Base-by-base conservation (phyloP, 2,113 vertebrate genomes). In the Spea multiplicata region DNA sequence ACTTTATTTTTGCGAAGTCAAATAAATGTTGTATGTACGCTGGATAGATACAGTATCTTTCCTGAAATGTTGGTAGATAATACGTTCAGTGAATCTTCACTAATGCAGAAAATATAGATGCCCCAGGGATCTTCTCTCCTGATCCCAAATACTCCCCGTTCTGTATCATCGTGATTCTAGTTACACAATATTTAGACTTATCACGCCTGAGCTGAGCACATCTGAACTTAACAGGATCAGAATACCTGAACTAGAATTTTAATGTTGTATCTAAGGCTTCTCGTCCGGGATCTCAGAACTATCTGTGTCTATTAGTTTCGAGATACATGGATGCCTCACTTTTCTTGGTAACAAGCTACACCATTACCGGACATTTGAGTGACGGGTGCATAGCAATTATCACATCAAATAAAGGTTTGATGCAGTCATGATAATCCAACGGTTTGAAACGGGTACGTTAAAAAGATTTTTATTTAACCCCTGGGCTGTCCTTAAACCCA, bases 31-130 rank as follows among this genome's bases (percentile, higher is more conserved):
- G 47, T 14, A 55, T 66, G 62, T 73, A 72, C 45, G 13, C 50
- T n/a, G 77, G 44, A 71, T 66, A 66, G 47, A n/a, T 64, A 44
- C 44, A 48, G 62, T 57, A 80, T 67, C 50, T 73, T 48, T 50
- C 16, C 13, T 80, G 77, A 80, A 67, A 80, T 66, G 77, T 80
- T 73, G 71, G 77, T 80, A 57, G 77, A 80, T 80, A 80, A 80
- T 80, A 80, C 61, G 77, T 52, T 80, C 77, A 80, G 44, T 80
- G 77, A 80, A 55, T 80, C 71, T 73, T 80, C 77, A 80, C 77
- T 80, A 80, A 80, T 80, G 71, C 71, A 80, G 71, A 80, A 73
- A 71, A 80, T 80, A 17, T 80, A 65, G 77, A 80, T 67, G 64
- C 71, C 77, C 77, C 13, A n/a, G 73, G 77, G 71, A 67, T 55